phyloP scores from a whole-genome alignment of 2,113 vertebrate genomes.

The Prionailurus bengalensis region DNA sequence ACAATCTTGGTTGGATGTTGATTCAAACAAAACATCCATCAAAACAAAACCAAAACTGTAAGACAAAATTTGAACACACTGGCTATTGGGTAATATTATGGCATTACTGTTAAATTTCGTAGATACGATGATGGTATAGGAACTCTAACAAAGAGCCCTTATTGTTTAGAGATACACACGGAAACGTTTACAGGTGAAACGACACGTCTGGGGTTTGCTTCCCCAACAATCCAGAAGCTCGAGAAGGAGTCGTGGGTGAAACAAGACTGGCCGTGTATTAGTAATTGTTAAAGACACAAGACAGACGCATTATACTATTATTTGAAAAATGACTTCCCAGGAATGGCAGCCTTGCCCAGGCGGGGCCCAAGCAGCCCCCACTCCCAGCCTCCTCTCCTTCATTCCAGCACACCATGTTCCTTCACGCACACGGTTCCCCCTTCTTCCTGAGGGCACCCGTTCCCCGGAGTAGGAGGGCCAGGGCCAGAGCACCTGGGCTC shows the following conservation, averaged over 20 bases:
- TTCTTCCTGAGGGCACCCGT: too few relatives aligned
- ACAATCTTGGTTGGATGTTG: neutral
- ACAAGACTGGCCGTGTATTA: rapidly evolving
- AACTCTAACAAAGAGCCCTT: neutral
- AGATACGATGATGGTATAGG: neutral
- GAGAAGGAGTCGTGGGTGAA: neutral
- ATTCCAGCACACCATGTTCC: neutral
- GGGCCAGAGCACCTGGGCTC: neutral
- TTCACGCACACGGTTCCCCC: rapidly evolving
- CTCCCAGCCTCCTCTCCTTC: neutral
- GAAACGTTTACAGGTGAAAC: neutral
- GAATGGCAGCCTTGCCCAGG: neutral
- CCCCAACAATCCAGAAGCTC: neutral
- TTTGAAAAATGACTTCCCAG: neutral
- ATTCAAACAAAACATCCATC: neutral
- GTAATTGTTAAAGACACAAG: rapidly evolving
- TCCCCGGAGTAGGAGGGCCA: too few relatives aligned
- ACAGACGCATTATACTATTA: rapidly evolving
- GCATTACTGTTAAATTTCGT: neutral
- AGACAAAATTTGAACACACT: neutral
- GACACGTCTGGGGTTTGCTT: neutral
- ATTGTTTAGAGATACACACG: neutral
- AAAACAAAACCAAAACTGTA: neutral
- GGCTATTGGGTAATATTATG: neutral
- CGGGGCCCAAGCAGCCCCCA: neutral